Evolutionary conservation across 2,797 vertebrate genomes (phyloP).

Genomic region (Mormyrops attenuatus): DNA sequence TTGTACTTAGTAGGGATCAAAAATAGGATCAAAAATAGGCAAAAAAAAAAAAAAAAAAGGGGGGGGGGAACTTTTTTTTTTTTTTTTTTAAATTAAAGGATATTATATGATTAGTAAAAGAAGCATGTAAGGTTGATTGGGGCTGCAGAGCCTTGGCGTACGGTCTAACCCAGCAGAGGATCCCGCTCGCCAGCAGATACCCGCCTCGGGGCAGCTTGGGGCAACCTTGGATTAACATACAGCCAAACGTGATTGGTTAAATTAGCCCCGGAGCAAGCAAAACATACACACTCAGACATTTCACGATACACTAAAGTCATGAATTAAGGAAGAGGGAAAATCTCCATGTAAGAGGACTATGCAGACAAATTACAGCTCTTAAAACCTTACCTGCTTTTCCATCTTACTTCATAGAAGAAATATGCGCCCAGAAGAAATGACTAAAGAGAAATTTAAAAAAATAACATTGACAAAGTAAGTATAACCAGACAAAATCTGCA

Average conservation of each 20-base stretch:
- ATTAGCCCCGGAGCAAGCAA: neutral
- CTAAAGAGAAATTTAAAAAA: constrained; percentile 45
- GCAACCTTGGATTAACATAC: neutral
- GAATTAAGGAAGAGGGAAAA: neutral
- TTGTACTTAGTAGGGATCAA: neutral
- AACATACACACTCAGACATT: neutral
- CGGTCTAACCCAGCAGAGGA: neutral
- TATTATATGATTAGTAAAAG: neutral
- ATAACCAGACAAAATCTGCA: neutral
- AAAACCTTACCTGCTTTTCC: constrained; percentile 47
- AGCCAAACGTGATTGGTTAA: neutral
- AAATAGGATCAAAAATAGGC: neutral
- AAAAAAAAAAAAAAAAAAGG: neutral
- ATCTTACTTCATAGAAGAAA: constrained; percentile 34
- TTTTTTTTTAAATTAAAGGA: neutral
- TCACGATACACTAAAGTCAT: neutral
- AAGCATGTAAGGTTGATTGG: neutral
- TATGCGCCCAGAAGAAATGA: constrained; percentile 49
- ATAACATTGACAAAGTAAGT: neutral
- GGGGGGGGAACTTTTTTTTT: too few relatives aligned
- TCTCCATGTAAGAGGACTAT: neutral
- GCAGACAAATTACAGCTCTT: neutral
- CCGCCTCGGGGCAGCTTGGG: neutral
- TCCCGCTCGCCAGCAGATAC: neutral
- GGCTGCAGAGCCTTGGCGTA: neutral